phyloP scores from a whole-genome alignment of 2,113 vertebrate genomes.

The Anarrhichthys ocellatus region DNA sequence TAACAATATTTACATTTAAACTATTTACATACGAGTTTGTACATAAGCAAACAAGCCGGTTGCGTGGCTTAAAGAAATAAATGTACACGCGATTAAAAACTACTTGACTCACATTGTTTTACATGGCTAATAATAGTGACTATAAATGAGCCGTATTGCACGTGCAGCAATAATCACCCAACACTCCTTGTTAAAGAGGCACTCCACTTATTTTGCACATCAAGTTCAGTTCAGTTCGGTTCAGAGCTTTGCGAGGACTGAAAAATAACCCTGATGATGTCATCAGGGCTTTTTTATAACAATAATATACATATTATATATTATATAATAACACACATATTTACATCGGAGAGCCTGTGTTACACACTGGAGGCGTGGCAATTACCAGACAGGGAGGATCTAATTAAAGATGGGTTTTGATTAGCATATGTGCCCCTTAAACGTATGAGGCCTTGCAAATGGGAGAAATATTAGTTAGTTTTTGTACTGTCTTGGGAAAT shows the following conservation, averaged over 20 bases:
- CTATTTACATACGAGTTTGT: not conserved
- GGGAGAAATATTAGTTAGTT: not conserved
- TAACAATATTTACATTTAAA: not conserved
- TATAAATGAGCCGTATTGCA: not conserved
- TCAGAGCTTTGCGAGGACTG: not conserved
- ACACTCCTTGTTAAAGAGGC: not conserved
- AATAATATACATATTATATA: no score
- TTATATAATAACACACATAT: not conserved
- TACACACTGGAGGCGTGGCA: not conserved
- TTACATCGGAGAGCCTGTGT: not conserved
- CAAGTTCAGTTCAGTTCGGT: not conserved
- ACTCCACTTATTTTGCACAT: not conserved
- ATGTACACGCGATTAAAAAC: not conserved
- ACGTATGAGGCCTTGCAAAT: not conserved
- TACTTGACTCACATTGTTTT: not conserved
- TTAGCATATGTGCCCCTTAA: not conserved
- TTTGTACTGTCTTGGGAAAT: not conserved
- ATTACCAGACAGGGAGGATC: not conserved
- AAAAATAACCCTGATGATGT: not conserved
- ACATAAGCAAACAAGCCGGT: not conserved
- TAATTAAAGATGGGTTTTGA: not conserved
- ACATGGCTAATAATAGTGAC: not conserved
- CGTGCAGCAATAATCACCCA: not conserved
- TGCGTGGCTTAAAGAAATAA: not conserved
- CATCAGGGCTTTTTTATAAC: not conserved